Evolutionary conservation across 2,113 vertebrate genomes (phyloP).

Genomic region (Xenus cinereus): DNA sequence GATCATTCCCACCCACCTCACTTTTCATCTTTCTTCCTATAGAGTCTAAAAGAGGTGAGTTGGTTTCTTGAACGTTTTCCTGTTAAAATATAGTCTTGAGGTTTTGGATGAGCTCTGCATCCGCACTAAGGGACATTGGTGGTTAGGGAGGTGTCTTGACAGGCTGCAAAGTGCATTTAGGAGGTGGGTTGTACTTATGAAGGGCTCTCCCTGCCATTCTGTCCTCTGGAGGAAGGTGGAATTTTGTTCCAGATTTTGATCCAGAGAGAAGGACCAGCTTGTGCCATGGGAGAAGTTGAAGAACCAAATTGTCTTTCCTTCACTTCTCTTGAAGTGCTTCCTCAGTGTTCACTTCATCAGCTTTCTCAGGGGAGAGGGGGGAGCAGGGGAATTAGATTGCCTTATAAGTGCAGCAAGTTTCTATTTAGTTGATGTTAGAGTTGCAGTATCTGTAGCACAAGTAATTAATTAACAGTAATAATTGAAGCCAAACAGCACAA

Average conservation of each 20-base stretch:
- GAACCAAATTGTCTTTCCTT: not conserved
- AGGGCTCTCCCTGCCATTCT: not conserved
- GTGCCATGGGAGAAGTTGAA: not conserved
- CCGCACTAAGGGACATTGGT: not conserved
- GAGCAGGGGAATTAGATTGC: not conserved
- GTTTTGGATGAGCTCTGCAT: not conserved
- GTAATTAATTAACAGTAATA: not conserved
- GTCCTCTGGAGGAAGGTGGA: not conserved
- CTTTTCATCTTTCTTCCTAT: not conserved
- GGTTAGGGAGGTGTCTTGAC: not conserved
- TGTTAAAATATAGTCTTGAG: not conserved
- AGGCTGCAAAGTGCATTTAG: not conserved
- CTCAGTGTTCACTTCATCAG: not conserved
- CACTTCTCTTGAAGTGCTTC: not conserved
- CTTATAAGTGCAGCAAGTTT: not conserved
- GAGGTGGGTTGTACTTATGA: not conserved
- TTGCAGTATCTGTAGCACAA: not conserved
- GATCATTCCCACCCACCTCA: not conserved
- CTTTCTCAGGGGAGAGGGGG: not conserved
- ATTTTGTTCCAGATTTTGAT: not conserved
- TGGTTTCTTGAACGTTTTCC: not conserved
- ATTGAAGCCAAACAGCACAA: not conserved
- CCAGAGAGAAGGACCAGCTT: not conserved
- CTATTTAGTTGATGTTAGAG: not conserved
- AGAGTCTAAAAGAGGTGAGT: not conserved